Evolutionary conservation across 2,888 invertebrate genomes (phyloP), one percentile per base, ranked within the genome.

Genomic region (Synergus umbraculus): DNA sequence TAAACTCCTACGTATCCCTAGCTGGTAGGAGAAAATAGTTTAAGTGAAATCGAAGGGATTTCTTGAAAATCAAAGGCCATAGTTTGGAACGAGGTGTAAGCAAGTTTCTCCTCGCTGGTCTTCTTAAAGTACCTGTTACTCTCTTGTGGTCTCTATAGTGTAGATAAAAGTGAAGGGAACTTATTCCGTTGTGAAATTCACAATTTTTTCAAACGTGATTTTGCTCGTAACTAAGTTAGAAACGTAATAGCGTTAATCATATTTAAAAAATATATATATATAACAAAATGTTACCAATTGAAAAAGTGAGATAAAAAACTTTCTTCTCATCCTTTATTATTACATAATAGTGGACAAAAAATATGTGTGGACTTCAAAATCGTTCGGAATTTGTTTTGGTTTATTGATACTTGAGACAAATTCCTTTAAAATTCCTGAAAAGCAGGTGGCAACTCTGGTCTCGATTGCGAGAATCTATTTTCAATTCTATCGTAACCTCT

Each of bases 271-370:
- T 5, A 37, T 37, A 37, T 4, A 37, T 37, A 37, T 37, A 37
- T 37, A 37, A 7, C 4, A 37, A 37, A 37, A 37, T 54, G 9
- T n/a, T n/a, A 54, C n/a, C n/a, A 8, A n/a, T 54, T n/a, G 8
- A 54, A 54, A n/a, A 54, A 54, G 54, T 9, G 54, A 13, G 8
- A 8, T n/a, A 9, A 7, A n/a, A 54, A 54, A 9, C n/a, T 9
- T 54, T n/a, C 9, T 44, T 54, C 0, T n/a, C 9, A 4, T n/a
- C n/a, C 8, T 54, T 54, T 18, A 60, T 65, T 65, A 37, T 66
- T 58, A 66, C 69, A 76, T 76, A 76, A 29, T 29, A 77, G 79
- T 43, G 77, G 77, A 44, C 44, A 41, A 22, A 65, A 69, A 60
- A 67, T 54, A 69, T 63, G 1, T 37, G 43, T 37, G 54, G 54